These are phyloP conservation scores for Rosalia funebris DNA, from an alignment of 2,888 invertebrate genomes.

Conservation along the genomic window DNA sequence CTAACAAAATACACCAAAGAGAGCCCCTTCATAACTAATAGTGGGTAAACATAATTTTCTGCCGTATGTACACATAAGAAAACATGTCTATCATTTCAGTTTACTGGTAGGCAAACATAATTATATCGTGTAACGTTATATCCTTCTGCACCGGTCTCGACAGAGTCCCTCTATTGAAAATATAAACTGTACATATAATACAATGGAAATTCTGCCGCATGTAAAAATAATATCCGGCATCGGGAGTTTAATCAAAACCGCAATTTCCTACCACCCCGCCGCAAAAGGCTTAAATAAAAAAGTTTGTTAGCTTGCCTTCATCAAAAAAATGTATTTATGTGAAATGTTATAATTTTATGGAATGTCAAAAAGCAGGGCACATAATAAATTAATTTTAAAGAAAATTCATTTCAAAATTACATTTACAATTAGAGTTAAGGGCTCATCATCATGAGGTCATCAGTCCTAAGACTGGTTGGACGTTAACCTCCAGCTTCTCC, in stretches of 20 bases:
- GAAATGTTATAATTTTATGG: no score
- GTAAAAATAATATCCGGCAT: constrained; percentile 4
- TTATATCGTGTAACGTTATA: constrained; percentile 24
- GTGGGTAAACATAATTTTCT: constrained; percentile 16
- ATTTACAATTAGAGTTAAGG: no score
- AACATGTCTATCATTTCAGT: constrained; percentile 12
- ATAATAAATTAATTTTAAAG: no score
- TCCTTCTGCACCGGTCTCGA: background rate
- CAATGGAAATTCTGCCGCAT: background rate
- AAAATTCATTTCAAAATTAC: no score
- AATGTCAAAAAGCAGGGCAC: no score
- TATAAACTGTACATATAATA: background rate
- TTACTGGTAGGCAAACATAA: constrained; percentile 25
- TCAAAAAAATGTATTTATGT: no score
- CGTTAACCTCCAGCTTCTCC: no score
- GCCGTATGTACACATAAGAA: constrained; percentile 1
- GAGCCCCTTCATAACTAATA: background rate
- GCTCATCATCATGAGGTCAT: no score
- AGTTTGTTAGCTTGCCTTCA: no score
- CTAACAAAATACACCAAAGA: background rate
- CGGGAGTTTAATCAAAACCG: background rate
- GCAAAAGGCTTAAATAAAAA: no score
- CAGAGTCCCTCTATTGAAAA: background rate
- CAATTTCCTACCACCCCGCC: background rate
- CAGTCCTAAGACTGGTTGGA: no score